Evolutionary conservation across 2,888 invertebrate species (phyloP), one percentile per base, ranked within the genome.

Genomic region (Melinopterus prodromus): DNA sequence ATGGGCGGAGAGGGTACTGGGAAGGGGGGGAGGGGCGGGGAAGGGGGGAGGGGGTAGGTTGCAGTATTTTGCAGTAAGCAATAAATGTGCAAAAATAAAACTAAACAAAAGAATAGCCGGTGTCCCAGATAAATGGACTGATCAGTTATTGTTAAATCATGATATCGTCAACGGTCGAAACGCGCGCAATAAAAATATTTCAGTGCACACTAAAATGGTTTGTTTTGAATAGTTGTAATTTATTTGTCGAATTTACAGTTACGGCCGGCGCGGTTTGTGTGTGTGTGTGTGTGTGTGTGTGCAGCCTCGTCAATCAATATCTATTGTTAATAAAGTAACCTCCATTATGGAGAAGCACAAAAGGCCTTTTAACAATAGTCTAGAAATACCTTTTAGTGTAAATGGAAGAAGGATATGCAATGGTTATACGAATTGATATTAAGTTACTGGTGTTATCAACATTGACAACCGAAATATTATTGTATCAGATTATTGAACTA

Each of bases 221-320:
- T 74, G 74, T 74, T 74, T 74, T 74, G 74, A 74, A 74, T 74
- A 74, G 74, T 74, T 74, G 74, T 74, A 74, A 74, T 74, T 74
- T 74, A 74, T 74, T 74, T 74, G 74, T 74, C n/a, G 74, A 36
- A 74, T 74, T 74, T 37, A 37, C 26, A 36, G 74, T 74, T 74
- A 37, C 74, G 9, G 35, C 37, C 37, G n/a, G n/a, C 35, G 36
- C 35, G 74, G 74, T 74, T 1, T 26, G 26, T 26, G 26, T 26
- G 26, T 26, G 26, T 26, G 26, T 26, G 26, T 26, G 26, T 26
- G 3, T 26, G 26, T 26, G 26, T 26, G 26, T 26, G 15, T 37
- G 74, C 53, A 53, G 12, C 53, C 53, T 53, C 74, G 74, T 74
- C 74, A 74, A 74, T 74, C 74, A 74, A 74, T 74, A 74, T 74